Evolutionary conservation across 2,113 vertebrate genomes (phyloP).

Genomic region (Grammomys surdaster): DNA sequence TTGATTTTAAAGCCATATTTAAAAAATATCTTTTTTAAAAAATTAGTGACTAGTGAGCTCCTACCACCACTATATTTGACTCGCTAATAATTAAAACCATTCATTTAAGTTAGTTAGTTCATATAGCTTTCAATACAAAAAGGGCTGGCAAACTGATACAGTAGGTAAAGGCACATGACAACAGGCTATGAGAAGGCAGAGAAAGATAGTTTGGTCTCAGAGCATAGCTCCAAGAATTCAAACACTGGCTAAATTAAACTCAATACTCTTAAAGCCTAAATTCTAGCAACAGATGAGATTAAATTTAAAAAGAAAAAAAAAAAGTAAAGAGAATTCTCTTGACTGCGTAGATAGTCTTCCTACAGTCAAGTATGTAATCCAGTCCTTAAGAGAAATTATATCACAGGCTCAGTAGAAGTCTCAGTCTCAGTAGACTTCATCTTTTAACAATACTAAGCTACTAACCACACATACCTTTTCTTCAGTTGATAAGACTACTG

Average conservation of each 20-base stretch:
- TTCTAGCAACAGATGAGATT: background rate
- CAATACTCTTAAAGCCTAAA: background rate
- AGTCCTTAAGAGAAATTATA: conserved; percentile 43
- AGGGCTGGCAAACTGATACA: too few relatives aligned
- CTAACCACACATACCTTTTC: conserved; percentile 19
- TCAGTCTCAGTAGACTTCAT: background rate
- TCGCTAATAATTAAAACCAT: conserved; percentile 34
- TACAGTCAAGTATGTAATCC: conserved; percentile 35
- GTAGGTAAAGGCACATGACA: background rate
- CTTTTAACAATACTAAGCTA: conserved; percentile 14
- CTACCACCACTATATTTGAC: background rate
- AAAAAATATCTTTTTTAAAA: too few relatives aligned
- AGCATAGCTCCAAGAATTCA: background rate
- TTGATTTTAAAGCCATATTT: conserved; percentile 41
- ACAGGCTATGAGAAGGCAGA: background rate
- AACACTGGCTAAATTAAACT: background rate
- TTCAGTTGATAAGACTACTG: background rate
- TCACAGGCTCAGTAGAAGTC: background rate
- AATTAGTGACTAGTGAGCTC: background rate
- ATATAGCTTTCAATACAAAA: background rate
- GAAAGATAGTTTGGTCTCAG: background rate
- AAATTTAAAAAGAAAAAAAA: conserved; percentile 20
- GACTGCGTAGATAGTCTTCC: conserved; percentile 22
- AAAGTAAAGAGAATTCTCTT: conserved; percentile 39
- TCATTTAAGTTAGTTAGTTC: conserved; percentile 26